Percentiles rank a stretch among this genome's conserved stretches.
phyloP scores from a whole-genome alignment of 2,888 invertebrate genomes.

The Eupithecia inturbata region DNA sequence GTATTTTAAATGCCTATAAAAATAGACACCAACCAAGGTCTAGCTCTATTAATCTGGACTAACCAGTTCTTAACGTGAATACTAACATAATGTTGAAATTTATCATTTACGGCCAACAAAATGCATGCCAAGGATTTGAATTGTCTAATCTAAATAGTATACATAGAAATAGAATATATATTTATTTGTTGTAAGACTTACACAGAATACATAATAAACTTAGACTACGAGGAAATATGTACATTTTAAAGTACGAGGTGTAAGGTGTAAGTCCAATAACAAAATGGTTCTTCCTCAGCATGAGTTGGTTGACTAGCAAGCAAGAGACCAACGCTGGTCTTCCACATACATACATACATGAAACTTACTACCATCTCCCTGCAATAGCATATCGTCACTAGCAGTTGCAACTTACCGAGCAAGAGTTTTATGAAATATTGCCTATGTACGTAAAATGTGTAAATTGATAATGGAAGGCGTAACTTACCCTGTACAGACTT shows the following conservation, averaged over 20 bases:
- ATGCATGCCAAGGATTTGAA: slow-evolving; percentile 11
- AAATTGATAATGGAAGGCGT: neutral
- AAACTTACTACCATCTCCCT: neutral
- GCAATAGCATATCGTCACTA: neutral
- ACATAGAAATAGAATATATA: too few relatives aligned
- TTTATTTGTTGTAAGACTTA: too few relatives aligned
- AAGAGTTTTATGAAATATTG: neutral
- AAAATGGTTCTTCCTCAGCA: too few relatives aligned
- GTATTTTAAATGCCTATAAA: neutral
- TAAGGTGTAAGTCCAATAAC: too few relatives aligned
- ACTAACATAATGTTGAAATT: slow-evolving; percentile 12
- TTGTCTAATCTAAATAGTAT: neutral
- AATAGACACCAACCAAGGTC: neutral
- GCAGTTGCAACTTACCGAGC: neutral
- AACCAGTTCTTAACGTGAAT: slow-evolving; percentile 17
- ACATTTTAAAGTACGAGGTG: too few relatives aligned
- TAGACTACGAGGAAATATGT: too few relatives aligned
- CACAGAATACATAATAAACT: too few relatives aligned
- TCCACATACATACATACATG: neutral
- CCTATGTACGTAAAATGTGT: too few relatives aligned
- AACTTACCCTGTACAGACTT: slow-evolving; percentile 93
- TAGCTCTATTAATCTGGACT: neutral
- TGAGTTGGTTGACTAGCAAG: too few relatives aligned
- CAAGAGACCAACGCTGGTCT: too few relatives aligned
- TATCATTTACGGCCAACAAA: slow-evolving; percentile 5